Evolutionary conservation across 2,113 vertebrate genomes (phyloP).

Genomic region (Monopterus albus): DNA sequence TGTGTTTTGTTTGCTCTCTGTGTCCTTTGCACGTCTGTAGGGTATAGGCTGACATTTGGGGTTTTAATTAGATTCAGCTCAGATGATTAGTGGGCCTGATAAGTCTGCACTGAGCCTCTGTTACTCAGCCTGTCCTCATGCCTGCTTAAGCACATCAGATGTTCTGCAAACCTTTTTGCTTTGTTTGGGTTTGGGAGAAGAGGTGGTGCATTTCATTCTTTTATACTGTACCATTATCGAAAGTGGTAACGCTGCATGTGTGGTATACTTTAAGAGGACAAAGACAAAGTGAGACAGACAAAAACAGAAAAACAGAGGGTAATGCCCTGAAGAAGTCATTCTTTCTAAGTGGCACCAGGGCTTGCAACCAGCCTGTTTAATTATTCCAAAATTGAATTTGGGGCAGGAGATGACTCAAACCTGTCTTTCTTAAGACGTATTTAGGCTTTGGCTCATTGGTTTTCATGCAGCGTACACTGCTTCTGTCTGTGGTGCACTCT

Average conservation of each 20-base stretch:
- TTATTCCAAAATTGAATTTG: conserved; percentile 69
- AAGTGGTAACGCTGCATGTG: conserved; percentile 24
- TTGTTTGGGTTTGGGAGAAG: conserved; percentile 20
- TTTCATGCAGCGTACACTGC: conserved; percentile 34
- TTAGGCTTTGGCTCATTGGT: conserved; percentile 53
- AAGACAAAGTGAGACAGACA: conserved; percentile 37
- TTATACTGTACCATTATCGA: conserved; percentile 46
- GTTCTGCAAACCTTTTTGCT: conserved; percentile 11
- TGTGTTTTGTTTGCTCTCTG: conserved; percentile 21
- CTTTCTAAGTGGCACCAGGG: conserved; percentile 47
- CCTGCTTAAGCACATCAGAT: conserved; percentile 34
- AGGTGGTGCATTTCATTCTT: conserved; percentile 41
- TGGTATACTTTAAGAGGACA: conserved; percentile 32
- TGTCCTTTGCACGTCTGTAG: conserved; percentile 35
- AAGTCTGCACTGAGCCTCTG: conserved; percentile 36
- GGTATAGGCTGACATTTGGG: conserved; percentile 59
- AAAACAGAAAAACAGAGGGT: conserved; percentile 41
- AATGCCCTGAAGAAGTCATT: conserved; percentile 46
- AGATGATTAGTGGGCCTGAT: conserved; percentile 62
- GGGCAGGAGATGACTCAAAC: conserved; percentile 47
- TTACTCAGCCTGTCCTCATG: conserved; percentile 10
- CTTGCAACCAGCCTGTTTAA: conserved; percentile 60
- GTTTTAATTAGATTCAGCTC: conserved; percentile 68
- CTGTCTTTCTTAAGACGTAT: conserved; percentile 62
- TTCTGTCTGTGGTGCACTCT: conserved; percentile 16